Conservation (phyloP, 1,140 invertebrate genomes). For the Drosophila miranda region DNA sequence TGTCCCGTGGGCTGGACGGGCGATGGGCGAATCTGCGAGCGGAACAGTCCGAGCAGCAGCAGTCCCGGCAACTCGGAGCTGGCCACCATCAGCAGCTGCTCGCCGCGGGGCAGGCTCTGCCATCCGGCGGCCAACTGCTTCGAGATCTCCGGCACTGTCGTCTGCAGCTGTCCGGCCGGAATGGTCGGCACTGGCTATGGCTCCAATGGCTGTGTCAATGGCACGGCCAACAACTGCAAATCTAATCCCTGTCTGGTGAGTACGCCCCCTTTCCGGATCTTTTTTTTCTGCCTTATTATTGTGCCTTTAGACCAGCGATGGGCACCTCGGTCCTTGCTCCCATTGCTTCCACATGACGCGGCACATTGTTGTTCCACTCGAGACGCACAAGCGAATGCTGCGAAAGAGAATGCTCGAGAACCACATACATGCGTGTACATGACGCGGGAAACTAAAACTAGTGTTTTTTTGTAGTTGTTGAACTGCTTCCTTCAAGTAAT, state of each 20-base stretch:
- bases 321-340: no score
- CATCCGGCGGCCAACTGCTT: slow-evolving; percentile 91
- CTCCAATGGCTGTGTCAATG: slow-evolving; percentile 88
- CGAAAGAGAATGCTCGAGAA: no score
- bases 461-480: no score
- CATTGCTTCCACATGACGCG: no score
- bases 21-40: slow-evolving; percentile 87
- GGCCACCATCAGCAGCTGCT: slow-evolving; percentile 40
- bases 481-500: no score
- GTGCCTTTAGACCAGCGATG: no score
- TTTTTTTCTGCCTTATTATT: no score
- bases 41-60: slow-evolving; percentile 11
- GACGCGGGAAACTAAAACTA: not conserved
- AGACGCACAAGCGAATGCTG: no score
- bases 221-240: slow-evolving; percentile 58
- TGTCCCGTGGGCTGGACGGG: slow-evolving; percentile 95
- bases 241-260: slow-evolving; percentile 64
- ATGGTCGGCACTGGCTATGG: slow-evolving; percentile 92
- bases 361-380: no score
- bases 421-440: not conserved
- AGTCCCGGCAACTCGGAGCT: slow-evolving; percentile 1
- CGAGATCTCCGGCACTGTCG: slow-evolving; percentile 85
- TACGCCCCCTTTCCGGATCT: not conserved
- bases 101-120: slow-evolving; percentile 83
- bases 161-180: slow-evolving; percentile 91